Conservation (phyloP, 2,113 vertebrate species). For the Leptosomus discolor region DNA sequence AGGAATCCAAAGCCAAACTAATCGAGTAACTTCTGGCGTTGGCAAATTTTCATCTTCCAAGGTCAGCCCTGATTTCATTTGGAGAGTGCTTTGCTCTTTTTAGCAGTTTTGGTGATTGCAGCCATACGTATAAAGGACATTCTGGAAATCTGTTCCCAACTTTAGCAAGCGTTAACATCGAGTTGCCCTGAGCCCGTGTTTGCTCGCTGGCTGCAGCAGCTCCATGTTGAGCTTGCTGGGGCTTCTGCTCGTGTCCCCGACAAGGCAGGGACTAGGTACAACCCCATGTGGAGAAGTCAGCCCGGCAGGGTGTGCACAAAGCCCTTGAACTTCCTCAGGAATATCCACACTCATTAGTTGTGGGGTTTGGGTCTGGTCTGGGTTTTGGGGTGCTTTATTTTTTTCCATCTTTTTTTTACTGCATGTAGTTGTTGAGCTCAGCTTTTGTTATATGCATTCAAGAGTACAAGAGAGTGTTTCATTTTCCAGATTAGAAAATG, state of each 20-base stretch:
- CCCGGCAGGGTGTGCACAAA: not conserved
- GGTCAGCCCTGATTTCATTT: constrained; percentile 32
- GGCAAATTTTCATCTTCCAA: constrained; percentile 39
- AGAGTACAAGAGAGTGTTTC: constrained; percentile 21
- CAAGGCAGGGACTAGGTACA: not conserved
- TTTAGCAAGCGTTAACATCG: not conserved
- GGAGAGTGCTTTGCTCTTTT: constrained; percentile 17
- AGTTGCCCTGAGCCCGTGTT: not conserved
- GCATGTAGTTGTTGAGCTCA: constrained; percentile 16
- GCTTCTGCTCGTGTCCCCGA: not conserved
- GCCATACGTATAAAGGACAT: constrained; percentile 27
- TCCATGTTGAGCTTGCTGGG: not conserved
- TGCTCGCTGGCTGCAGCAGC: not conserved
- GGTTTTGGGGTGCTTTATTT: not conserved
- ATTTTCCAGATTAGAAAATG: constrained; percentile 68
- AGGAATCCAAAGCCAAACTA: not conserved
- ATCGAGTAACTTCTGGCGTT: not conserved
- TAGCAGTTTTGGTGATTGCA: constrained; percentile 31
- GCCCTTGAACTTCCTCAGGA: not conserved
- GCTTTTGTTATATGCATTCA: constrained; percentile 42
- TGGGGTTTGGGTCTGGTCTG: not conserved
- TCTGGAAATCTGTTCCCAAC: constrained; percentile 49
- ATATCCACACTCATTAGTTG: not conserved
- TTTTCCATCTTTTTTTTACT: not conserved
- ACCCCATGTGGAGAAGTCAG: not conserved